Evolutionary conservation across 2,888 invertebrate species (phyloP).

Genomic region (Dasysyrphus albostriatus): DNA sequence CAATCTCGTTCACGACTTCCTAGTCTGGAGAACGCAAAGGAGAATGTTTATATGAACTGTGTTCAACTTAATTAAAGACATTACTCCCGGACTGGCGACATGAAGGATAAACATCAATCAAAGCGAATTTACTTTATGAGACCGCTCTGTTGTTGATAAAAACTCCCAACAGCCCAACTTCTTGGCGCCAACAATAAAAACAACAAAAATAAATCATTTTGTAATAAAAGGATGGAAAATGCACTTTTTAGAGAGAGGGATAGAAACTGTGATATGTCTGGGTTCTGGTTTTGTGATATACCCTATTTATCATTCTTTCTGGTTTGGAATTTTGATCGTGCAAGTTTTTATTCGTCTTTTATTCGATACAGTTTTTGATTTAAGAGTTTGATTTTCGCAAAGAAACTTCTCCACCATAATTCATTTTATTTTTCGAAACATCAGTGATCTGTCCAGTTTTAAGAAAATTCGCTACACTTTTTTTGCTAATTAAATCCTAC

Average conservation of each 20-base stretch:
- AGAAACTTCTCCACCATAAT: no score
- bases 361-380: not conserved
- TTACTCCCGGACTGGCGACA: constrained; percentile 68
- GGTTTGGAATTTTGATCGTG: not conserved
- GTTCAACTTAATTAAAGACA: constrained; percentile 60
- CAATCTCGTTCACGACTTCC: constrained; percentile 47
- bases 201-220: constrained; percentile 32
- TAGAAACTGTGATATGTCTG: not conserved
- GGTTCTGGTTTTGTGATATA: not conserved
- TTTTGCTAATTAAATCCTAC: no score
- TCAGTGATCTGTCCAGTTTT: no score
- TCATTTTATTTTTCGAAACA: no score
- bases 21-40: constrained; percentile 38
- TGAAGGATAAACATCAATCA: constrained; percentile 76
- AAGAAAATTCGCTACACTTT: no score
- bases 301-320: constrained; percentile 6
- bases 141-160: constrained; percentile 63
- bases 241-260: not conserved
- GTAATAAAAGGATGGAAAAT: constrained; percentile 33
- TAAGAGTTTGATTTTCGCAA: no score
- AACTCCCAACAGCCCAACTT: constrained; percentile 68
- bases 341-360: not conserved
- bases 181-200: constrained; percentile 73
- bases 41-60: constrained; percentile 60
- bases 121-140: constrained; percentile 70